phyloP scores from a whole-genome alignment of 2,113 vertebrate species.

The Petroica traversi region DNA sequence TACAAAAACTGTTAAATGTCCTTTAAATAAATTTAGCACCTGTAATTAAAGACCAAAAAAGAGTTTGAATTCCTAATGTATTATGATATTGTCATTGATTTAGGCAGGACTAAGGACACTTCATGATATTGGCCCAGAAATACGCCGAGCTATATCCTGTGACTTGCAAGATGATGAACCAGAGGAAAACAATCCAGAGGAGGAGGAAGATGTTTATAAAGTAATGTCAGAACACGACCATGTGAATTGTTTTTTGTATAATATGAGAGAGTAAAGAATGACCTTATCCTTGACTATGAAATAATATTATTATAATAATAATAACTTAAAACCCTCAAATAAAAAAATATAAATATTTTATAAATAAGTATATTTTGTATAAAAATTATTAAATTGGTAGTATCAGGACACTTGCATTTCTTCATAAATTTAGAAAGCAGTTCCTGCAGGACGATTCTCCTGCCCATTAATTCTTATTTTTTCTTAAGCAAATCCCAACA shows the following conservation, averaged over 20 bases:
- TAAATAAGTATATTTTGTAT: not conserved
- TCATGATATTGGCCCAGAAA: slow-evolving; percentile 99
- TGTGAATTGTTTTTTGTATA: slow-evolving; percentile 16
- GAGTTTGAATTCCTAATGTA: slow-evolving; percentile 62
- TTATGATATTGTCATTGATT: slow-evolving; percentile 86
- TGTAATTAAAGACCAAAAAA: not conserved
- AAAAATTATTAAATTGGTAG: not conserved
- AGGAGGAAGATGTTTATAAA: slow-evolving; percentile 98
- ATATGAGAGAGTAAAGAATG: not conserved
- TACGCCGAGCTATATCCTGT: slow-evolving; percentile 98
- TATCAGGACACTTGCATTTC: not conserved
- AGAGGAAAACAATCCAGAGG: slow-evolving; percentile 92
- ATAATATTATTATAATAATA: not conserved
- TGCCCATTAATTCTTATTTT: not conserved
- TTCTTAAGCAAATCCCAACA: not conserved
- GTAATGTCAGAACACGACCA: slow-evolving; percentile 79
- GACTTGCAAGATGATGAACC: slow-evolving; percentile 99
- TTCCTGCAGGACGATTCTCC: not conserved
- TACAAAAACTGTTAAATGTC: not conserved
- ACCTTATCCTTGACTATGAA: not conserved
- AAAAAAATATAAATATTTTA: not conserved
- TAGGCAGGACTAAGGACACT: slow-evolving; percentile 99
- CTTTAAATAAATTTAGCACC: not conserved
- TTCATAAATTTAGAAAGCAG: not conserved
- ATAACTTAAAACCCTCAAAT: not conserved